phyloP scores from a whole-genome alignment of 2,113 vertebrate species.

The Nestor notabilis region DNA sequence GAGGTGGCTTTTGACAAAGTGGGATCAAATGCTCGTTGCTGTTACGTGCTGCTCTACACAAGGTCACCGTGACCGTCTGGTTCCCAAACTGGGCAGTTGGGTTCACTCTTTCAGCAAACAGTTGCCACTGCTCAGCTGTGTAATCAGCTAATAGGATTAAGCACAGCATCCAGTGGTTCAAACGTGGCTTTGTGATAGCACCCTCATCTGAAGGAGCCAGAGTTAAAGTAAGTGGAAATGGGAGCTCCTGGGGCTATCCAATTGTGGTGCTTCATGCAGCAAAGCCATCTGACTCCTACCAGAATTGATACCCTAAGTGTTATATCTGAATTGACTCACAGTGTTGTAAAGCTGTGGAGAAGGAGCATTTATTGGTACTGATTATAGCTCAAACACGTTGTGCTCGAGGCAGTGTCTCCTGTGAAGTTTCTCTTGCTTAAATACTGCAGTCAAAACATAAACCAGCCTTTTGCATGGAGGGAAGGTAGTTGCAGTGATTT shows the following conservation, averaged over 20 bases:
- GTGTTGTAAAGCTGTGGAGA: background rate
- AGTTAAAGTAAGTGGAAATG: background rate
- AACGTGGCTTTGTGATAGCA: background rate
- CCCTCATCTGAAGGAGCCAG: background rate
- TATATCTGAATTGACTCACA: background rate
- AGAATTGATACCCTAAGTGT: rapidly evolving
- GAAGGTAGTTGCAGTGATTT: background rate
- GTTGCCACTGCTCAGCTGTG: background rate
- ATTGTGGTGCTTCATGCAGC: rapidly evolving
- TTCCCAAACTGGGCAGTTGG: background rate
- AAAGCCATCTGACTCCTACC: background rate
- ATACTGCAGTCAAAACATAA: background rate
- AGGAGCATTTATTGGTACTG: background rate
- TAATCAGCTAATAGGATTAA: background rate
- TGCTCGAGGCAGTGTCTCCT: background rate
- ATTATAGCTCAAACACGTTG: background rate
- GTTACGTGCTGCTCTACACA: background rate
- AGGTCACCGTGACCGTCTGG: background rate
- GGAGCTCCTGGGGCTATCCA: background rate
- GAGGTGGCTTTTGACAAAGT: background rate
- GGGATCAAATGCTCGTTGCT: rapidly evolving
- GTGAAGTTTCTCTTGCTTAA: background rate
- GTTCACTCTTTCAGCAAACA: background rate
- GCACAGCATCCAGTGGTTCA: background rate
- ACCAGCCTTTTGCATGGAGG: background rate